Evolutionary conservation across 2,113 vertebrate genomes (phyloP).

Genomic region (Cyphomyrus plagiostoma): DNA sequence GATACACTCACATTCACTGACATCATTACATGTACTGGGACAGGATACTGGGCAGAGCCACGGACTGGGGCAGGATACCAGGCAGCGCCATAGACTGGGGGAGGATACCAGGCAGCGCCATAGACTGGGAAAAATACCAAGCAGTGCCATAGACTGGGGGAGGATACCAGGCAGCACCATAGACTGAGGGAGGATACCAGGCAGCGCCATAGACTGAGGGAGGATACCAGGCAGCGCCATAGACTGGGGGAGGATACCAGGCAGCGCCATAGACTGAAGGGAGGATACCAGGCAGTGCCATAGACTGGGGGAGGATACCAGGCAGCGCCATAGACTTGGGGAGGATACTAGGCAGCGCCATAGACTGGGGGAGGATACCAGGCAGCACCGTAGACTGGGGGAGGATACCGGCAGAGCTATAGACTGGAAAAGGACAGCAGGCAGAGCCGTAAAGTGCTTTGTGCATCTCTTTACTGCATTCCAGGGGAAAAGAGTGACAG

Average conservation of each 20-base stretch:
- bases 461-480: constrained; percentile 46
- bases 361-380: background rate
- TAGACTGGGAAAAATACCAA: background rate
- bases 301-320: background rate
- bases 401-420: background rate
- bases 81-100: background rate
- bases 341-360: background rate
- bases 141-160: background rate
- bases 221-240: background rate
- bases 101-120: background rate
- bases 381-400: background rate
- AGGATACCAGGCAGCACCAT: background rate
- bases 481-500: constrained; percentile 38
- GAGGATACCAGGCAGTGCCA: background rate
- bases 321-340: background rate
- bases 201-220: background rate
- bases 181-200: background rate
- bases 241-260: background rate
- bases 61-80: background rate
- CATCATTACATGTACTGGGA: background rate
- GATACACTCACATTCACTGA: background rate
- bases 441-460: background rate
- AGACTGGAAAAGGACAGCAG: background rate
- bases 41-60: background rate
- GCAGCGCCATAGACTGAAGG: background rate